Percentiles rank a stretch among this genome's conserved stretches.
These are phyloP conservation scores for Euwallacea similis DNA, from an alignment of 1,140 invertebrate genomes.

Conservation along the genomic window DNA sequence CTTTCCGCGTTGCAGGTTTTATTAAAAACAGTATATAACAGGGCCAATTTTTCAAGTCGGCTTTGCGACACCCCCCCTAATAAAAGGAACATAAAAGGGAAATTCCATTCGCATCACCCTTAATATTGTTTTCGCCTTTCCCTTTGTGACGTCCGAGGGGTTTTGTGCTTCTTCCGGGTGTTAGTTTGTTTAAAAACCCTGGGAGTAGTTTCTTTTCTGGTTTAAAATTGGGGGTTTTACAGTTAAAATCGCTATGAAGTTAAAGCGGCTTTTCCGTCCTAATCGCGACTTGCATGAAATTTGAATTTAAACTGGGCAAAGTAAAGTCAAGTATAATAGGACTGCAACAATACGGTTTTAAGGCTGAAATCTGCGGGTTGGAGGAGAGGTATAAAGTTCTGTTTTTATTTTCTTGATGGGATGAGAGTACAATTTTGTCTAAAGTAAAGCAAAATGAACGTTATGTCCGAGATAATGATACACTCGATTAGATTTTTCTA, in stretches of 20 bases:
- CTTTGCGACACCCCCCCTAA: slow-evolving; percentile 7
- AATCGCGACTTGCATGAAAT: no score
- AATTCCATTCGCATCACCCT: slow-evolving; percentile 5
- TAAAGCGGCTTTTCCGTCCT: no score
- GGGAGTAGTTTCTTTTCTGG: background rate
- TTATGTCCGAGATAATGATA: no score
- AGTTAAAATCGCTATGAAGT: background rate
- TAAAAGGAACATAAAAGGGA: slow-evolving; percentile 11
- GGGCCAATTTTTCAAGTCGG: slow-evolving; percentile 1
- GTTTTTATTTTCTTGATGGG: no score
- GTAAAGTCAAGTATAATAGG: no score
- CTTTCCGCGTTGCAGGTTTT: background rate
- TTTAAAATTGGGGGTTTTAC: background rate
- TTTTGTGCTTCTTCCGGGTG: background rate
- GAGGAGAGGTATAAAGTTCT: no score
- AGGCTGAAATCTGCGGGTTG: no score
- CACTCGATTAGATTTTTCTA: no score
- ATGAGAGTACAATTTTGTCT: no score
- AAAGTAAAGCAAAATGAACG: no score
- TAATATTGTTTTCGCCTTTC: background rate
- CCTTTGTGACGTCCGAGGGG: background rate
- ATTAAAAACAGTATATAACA: background rate
- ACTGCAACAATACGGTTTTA: no score
- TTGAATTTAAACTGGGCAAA: no score
- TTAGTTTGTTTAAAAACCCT: background rate